Evolutionary conservation across 2,113 vertebrate species (phyloP).

Genomic region (Gnathonemus echidnorhynchus): DNA sequence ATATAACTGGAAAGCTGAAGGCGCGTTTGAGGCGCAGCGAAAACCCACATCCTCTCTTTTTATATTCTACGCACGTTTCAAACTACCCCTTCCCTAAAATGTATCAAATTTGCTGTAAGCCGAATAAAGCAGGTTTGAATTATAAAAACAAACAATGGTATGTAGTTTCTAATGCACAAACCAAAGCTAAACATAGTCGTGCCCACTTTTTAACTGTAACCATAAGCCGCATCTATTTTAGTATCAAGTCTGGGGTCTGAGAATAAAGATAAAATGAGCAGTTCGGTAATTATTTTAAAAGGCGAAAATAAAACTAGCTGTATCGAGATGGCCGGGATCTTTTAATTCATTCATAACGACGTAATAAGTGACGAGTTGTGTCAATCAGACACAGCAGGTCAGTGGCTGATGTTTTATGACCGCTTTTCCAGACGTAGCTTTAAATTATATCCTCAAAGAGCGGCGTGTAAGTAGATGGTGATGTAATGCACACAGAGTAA

Average conservation of each 20-base stretch:
- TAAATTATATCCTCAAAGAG: conserved; percentile 40
- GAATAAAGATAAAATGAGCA: conserved; percentile 45
- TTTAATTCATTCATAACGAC: conserved; percentile 41
- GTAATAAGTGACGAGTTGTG: conserved; percentile 35
- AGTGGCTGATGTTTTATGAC: conserved; percentile 21
- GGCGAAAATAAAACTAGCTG: conserved; percentile 18
- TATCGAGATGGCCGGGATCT: conserved; percentile 26
- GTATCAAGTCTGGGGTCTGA: conserved; percentile 33
- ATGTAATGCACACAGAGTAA: conserved; percentile 47
- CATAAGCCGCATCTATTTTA: conserved; percentile 43
- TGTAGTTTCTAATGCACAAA: conserved; percentile 27
- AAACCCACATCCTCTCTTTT: conserved; percentile 19
- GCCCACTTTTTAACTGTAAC: conserved; percentile 35
- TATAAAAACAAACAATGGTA: conserved; percentile 35
- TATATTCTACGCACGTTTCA: conserved; percentile 22
- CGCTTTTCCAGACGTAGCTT: conserved; percentile 49
- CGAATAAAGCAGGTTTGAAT: conserved; percentile 15
- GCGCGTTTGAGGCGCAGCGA: conserved; percentile 9
- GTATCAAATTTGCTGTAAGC: conserved; percentile 19
- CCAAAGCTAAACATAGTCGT: conserved; percentile 21
- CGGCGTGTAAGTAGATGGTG: conserved; percentile 38
- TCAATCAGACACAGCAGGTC: conserved; percentile 25
- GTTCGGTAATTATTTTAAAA: conserved; percentile 46
- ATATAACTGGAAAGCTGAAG: not conserved
- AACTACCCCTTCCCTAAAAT: conserved; percentile 21